These are phyloP conservation scores for Olivierus martensii DNA, from an alignment of 1,140 invertebrate species.

Conservation along the genomic window DNA sequence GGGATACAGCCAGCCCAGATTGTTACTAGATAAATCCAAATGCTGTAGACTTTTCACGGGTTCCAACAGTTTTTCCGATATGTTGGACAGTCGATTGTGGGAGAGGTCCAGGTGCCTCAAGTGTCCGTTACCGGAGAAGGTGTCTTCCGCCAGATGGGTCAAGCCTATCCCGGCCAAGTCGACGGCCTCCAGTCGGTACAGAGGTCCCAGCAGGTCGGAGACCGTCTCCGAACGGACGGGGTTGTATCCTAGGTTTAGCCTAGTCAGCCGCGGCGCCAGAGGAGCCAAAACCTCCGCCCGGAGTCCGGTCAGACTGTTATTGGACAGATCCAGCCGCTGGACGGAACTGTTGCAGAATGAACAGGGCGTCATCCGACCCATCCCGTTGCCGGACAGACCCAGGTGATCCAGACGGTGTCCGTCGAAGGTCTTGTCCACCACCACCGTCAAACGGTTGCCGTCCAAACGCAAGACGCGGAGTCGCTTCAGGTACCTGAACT, in stretches of 20 bases:
- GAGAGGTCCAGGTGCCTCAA: constrained; percentile 23
- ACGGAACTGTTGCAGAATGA: constrained; percentile 52
- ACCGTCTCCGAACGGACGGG: constrained; percentile 30
- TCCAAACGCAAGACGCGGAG: constrained; percentile 52
- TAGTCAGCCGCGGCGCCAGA: constrained; percentile 41
- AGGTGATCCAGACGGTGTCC: constrained; percentile 37
- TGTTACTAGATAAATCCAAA: constrained; percentile 47
- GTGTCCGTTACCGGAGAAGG: constrained; percentile 17
- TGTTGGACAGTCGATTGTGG: constrained; percentile 35
- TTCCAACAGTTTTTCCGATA: constrained; percentile 40
- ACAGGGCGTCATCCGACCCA: constrained; percentile 50
- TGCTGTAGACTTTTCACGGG: constrained; percentile 39
- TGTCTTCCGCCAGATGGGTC: constrained; percentile 13
- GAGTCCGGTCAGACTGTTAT: constrained; percentile 52
- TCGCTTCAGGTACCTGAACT: constrained; percentile 33
- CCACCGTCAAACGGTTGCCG: constrained; percentile 52
- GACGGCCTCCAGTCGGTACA: constrained; percentile 40
- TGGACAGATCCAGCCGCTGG: constrained; percentile 49
- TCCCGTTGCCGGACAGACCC: constrained; percentile 48
- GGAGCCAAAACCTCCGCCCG: constrained; percentile 44
- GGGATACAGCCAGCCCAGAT: constrained; percentile 41
- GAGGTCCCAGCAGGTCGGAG: constrained; percentile 37
- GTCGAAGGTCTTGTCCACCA: constrained; percentile 54
- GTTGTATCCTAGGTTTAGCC: constrained; percentile 52
- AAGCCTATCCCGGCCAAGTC: constrained; percentile 33